These are phyloP conservation scores for Sylvilagus floridanus DNA, from an alignment of 2,797 vertebrate species.

Conservation along the genomic window DNA sequence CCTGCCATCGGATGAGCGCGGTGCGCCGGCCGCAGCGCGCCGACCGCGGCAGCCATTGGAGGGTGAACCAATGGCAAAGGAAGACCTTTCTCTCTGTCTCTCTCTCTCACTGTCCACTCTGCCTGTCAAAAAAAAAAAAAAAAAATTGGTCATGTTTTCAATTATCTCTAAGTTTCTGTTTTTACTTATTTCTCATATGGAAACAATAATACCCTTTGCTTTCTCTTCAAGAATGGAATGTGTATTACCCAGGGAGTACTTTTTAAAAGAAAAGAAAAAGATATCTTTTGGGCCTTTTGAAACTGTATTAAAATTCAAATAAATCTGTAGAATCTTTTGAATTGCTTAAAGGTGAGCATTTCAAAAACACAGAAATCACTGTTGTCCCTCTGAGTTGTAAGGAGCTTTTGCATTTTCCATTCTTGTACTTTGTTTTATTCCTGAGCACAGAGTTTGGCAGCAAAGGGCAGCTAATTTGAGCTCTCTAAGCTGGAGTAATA, in stretches of 20 bases:
- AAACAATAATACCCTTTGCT: conserved; percentile 46
- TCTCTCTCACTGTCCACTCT: no score
- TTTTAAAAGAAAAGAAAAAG: background rate
- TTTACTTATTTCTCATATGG: conserved; percentile 27
- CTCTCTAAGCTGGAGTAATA: background rate
- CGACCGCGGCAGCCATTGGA: no score
- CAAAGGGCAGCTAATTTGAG: background rate
- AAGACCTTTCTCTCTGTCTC: no score
- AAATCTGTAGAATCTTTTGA: conserved; percentile 28
- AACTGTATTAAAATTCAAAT: conserved; percentile 48
- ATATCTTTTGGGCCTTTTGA: background rate
- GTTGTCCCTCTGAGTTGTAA: background rate
- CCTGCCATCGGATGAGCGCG: no score
- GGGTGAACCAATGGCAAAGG: no score
- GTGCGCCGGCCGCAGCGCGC: no score
- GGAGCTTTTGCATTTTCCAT: background rate
- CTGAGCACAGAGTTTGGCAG: background rate
- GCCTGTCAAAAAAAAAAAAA: no score
- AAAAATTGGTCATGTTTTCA: conserved; percentile 30
- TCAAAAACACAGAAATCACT: background rate
- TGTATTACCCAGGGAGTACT: background rate
- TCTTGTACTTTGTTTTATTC: background rate
- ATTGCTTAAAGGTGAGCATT: background rate
- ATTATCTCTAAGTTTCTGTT: conserved; percentile 14
- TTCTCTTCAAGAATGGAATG: conserved; percentile 10